Evolutionary conservation across 2,113 vertebrate genomes (phyloP), one percentile per base, ranked within the genome.

Genomic region (Scomber colias): DNA sequence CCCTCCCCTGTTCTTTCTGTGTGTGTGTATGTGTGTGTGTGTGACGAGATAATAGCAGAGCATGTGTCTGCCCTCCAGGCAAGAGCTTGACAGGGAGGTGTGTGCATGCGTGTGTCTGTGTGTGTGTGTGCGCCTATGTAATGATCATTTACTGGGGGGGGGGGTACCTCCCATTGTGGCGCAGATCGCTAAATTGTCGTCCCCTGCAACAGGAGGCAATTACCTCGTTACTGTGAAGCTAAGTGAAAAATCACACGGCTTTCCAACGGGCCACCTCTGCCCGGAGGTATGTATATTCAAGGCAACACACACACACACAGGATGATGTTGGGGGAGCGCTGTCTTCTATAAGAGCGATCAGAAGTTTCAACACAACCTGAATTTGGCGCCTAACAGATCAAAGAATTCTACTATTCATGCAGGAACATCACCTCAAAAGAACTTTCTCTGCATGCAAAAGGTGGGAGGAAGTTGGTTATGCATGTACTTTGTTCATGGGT

Each of bases 141-240:
- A 81, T 71, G 86, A 90, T 75, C 49, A 14, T 83, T 82, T 79
- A 78, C 68, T 27, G 24, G 24, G 21, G 21, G 24, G 24, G 24
- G 69, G 31, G 77, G 69, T 64, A 78, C 86, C 90, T 84, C 66
- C 91, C 83, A 87, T 85, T 83, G 85, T 85, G 70, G 54, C 71
- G 24, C 11, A 27, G 68, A 87, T 83, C 21, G 31, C 86, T 80
- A 88, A 94, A 94, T 86, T 82, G 85, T 73, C 67, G 50, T 86
- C 86, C 92, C 78, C 81, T 87, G 88, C 88, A 88, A 92, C 71
- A 82, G 88, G 87, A 89, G 86, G 89, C 90, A 93, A 95, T 95
- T 93, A 94, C 90, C 87, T 88, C 74, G 80, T 94, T 91, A 90
- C 51, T 78, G 84, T 35, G 75, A 74, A 82, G 85, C 64, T 56